A percentile compares a stretch with the other conserved stretches of the same genome.
phyloP scores from a whole-genome alignment of 2,888 invertebrate genomes.

The Glyphotaelius pellucidus region DNA sequence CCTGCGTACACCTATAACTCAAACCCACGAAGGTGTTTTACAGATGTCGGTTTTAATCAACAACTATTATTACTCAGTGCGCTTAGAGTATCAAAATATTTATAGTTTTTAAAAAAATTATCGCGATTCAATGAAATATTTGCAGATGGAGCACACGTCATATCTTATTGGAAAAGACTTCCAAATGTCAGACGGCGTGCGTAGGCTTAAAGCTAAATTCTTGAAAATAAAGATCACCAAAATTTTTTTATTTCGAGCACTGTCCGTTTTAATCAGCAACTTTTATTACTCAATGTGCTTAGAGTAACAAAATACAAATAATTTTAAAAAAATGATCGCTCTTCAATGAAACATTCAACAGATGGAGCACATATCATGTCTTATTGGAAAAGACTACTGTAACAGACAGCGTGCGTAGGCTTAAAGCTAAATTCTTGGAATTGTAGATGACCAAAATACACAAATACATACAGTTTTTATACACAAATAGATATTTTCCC shows the following conservation, averaged over 20 bases:
- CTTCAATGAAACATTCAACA: background rate
- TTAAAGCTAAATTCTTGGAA: background rate
- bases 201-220: constrained; percentile 6
- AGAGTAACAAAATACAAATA: too few species aligned
- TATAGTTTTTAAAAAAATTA: background rate
- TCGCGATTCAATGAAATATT: background rate
- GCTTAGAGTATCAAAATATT: too few species aligned
- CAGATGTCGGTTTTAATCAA: too few species aligned
- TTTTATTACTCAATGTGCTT: too few species aligned
- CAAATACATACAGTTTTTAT: too few species aligned
- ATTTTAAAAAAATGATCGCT: background rate
- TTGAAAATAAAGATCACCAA: background rate
- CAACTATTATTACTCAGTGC: too few species aligned
- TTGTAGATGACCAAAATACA: background rate
- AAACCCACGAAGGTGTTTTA: too few species aligned
- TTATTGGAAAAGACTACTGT: constrained; percentile 15
- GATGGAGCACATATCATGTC: background rate
- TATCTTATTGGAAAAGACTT: constrained; percentile 8
- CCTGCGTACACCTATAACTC: too few species aligned
- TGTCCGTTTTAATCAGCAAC: too few species aligned
- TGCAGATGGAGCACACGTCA: background rate
- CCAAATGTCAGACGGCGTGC: constrained; percentile 4
- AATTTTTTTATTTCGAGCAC: too few species aligned
- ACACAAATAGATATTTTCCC: background rate
- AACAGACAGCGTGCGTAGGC: constrained; percentile 13